These are phyloP conservation scores for Agrotis exclamationis DNA, from an alignment of 2,888 invertebrate species.

Conservation along the genomic window DNA sequence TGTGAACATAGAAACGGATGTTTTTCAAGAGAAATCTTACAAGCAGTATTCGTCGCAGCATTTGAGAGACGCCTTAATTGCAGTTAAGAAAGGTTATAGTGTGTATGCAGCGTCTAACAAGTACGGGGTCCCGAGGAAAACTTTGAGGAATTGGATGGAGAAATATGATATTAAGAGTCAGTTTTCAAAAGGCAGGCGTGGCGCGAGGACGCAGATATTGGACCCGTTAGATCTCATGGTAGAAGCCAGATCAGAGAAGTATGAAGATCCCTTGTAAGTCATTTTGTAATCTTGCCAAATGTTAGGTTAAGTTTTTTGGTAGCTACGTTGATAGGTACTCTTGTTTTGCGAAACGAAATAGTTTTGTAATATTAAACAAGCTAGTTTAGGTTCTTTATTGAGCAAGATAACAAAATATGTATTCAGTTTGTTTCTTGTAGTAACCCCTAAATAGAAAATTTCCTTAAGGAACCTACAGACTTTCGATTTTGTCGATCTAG, in stretches of 20 bases:
- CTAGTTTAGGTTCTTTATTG: too few species aligned
- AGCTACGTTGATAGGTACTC: constrained; percentile 18
- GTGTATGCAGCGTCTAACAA: constrained; percentile 91
- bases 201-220: constrained; percentile 80
- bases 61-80: constrained; percentile 86
- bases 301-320: constrained; percentile 28
- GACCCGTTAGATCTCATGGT: constrained; percentile 85
- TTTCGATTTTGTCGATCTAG: constrained; percentile 13
- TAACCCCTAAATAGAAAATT: background rate
- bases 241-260: constrained; percentile 79
- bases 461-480: background rate
- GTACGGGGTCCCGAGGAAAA: constrained; percentile 90
- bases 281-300: constrained; percentile 54
- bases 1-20: constrained; percentile 88
- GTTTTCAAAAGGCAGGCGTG: constrained; percentile 88
- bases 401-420: background rate
- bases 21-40: constrained; percentile 89
- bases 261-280: constrained; percentile 69
- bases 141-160: constrained; percentile 91
- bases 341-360: constrained; percentile 18
- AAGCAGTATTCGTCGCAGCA: constrained; percentile 90
- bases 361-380: too few species aligned
- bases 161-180: constrained; percentile 91
- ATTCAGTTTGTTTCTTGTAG: too few species aligned
- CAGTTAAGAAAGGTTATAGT: constrained; percentile 89